Base-by-base conservation (phyloP, 2,888 invertebrate genomes). In the Lysandra coridon region DNA sequence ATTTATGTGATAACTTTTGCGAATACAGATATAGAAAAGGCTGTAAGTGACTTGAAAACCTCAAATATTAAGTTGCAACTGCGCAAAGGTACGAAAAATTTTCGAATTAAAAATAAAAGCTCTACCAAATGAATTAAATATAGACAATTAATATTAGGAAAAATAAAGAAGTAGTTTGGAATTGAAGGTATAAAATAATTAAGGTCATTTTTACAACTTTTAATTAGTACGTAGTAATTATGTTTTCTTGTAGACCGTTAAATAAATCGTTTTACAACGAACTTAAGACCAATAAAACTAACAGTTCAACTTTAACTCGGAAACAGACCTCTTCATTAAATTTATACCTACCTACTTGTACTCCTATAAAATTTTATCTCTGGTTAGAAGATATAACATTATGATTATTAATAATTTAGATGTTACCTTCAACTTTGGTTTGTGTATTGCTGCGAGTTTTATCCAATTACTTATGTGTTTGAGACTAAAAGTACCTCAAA, bases 241-340 rank as follows among this genome's bases (percentile, higher is more conserved):
- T 76, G 33, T 17, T 76, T 76, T 30, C 53, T 76, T 33, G 57
- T 57, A 33, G 30, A 76, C 30, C 30, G 76, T 76, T 57, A 76
- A 37, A 57, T 53, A 33, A 76, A 57, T 57, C 57, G 76, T 33
- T 76, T 53, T 33, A 76, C 76, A 76, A 33, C 76, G 53, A 76
- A 76, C 57, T 76, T 7, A 69, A 33, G 76, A 76, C 53, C 57
- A 49, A 76, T 75, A 53, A 75, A 75, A 75, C 75, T 75, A 75
- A 75, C 53, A 76, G 76, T 76, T 75, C 44, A 57, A 30, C 23
- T 76, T 76, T 57, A 14, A 74, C 40, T 74, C 40, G 53, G 14
- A 76, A 57, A 57, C 57, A 30, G 33, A 49, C 30, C 57, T 37
- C 30, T 17, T 76, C 33, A 76, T 76, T 53, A 76, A 33, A 57